phyloP scores from a whole-genome alignment of 2,113 vertebrate genomes.

The Nesoenas mayeri region DNA sequence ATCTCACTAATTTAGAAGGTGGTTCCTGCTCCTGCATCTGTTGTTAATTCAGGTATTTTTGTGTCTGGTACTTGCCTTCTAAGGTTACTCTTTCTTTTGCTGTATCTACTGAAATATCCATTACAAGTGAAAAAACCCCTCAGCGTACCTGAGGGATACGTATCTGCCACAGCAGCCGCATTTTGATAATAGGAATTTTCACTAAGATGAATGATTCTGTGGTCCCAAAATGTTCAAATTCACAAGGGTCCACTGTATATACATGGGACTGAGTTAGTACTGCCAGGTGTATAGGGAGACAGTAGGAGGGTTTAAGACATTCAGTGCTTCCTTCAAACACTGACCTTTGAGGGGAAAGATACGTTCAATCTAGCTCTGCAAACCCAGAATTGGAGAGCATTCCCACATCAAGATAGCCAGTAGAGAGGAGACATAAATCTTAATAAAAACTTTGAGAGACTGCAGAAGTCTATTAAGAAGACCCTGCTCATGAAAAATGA shows the following conservation, averaged over 20 bases:
- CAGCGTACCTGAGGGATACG: background rate
- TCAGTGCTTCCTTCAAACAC: background rate
- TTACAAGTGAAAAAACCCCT: slow-evolving; percentile 4
- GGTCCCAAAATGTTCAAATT: background rate
- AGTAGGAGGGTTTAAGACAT: background rate
- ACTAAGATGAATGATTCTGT: background rate
- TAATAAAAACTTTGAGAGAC: background rate
- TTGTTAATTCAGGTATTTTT: background rate
- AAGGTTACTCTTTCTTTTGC: background rate
- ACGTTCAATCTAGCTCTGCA: background rate
- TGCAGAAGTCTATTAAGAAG: background rate
- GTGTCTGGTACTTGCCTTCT: background rate
- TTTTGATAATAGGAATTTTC: background rate
- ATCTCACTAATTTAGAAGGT: background rate
- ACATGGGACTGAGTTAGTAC: background rate
- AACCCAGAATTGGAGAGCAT: background rate
- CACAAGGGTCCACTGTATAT: background rate
- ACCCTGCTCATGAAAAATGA: background rate
- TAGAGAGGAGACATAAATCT: background rate
- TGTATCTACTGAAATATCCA: background rate
- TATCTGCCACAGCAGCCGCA: background rate
- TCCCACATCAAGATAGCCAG: background rate
- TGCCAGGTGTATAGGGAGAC: background rate
- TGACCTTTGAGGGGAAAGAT: background rate
- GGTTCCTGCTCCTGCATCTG: background rate